Percentiles rank a stretch among this genome's conserved stretches.
phyloP scores from a whole-genome alignment of 1,140 invertebrate species.

The Nylanderia fulva region DNA sequence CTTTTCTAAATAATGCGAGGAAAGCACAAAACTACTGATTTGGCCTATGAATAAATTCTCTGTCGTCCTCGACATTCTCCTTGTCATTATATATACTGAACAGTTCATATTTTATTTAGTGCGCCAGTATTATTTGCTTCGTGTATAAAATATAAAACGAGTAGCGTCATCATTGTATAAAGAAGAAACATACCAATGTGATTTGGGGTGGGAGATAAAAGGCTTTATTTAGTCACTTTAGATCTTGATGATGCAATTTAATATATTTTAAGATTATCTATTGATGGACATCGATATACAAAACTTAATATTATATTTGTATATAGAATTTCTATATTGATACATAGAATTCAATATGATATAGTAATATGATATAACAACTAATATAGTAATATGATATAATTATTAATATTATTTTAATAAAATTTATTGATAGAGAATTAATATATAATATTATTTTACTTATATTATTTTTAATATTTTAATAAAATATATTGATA shows the following conservation, averaged over 20 bases:
- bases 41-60: conserved; percentile 18
- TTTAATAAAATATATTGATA: background rate
- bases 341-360: too few species aligned
- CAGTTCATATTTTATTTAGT: conserved; percentile 8
- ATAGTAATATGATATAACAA: too few species aligned
- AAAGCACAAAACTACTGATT: background rate
- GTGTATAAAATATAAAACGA: conserved; percentile 18
- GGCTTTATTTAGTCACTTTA: background rate
- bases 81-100: too few species aligned
- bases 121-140: background rate
- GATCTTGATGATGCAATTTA: conserved; percentile 1
- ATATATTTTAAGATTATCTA: background rate
- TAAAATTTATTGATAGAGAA: too few species aligned
- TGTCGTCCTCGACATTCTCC: background rate
- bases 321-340: too few species aligned
- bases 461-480: too few species aligned
- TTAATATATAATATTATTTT: too few species aligned
- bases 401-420: too few species aligned
- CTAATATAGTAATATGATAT: too few species aligned
- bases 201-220: background rate
- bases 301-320: too few species aligned
- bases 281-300: background rate
- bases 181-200: background rate
- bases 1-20: background rate
- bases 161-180: background rate